Evolutionary conservation across 2,113 vertebrate species (phyloP).

Genomic region (Rattus norvegicus): GRCr8 NC_086026.1:98854501-98855000

Average conservation of each 20-base stretch:
- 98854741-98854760: background rate
- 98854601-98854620: background rate
- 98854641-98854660: background rate
- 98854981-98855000: background rate
- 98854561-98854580: background rate
- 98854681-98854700: rapidly evolving
- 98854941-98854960: background rate
- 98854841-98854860: background rate
- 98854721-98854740: rapidly evolving
- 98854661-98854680: rapidly evolving
- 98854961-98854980: background rate
- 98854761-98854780: background rate
- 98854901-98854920: background rate
- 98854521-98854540: background rate
- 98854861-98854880: background rate
- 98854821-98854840: background rate
- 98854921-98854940: background rate
- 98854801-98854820: slow-evolving; percentile 1
- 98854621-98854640: background rate
- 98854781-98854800: background rate
- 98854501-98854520: slow-evolving; percentile 65
- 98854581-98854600: rapidly evolving
- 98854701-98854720: background rate
- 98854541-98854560: rapidly evolving
- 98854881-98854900: background rate